Evolutionary conservation across 2,888 invertebrate genomes (phyloP), one percentile per base, ranked within the genome.

Genomic region (Ectemnius cavifrons): DNA sequence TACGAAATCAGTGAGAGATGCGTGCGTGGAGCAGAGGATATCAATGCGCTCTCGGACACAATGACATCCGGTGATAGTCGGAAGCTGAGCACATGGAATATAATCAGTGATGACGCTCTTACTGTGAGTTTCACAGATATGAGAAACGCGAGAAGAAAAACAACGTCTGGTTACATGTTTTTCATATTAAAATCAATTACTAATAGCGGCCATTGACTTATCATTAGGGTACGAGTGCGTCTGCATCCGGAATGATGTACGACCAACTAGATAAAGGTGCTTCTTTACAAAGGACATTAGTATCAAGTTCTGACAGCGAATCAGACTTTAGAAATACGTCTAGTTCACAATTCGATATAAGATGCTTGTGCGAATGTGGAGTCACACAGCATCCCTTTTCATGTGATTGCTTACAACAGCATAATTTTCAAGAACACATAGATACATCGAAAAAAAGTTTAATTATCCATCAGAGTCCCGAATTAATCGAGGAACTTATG

Each of bases 1-100:
- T 84, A 76, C n/a, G 87, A 87, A 78, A 75, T 88, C 1, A 79
- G 89, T 27, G 89, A 89, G 67, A 63, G 64, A 23, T 23, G 20
- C 45, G 67, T 68, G 57, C 73, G 63, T 6, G 56, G 64, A 66
- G 64, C 62, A 28, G 72, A 83, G 4, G 56, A 64, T 47, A 62
- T 79, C 60, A 79, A 80, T 27, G 56, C 63, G 65, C 63, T 74
- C 67, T 78, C 79, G n/a, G 79, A 69, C 71, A 67, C 65, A 2
- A 83, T 69, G 69, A 72, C 65, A 27, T 78, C 80, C 4, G 63
- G 74, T 5, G 75, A 77, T 14, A 70, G 60, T 56, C 71, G 67
- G n/a, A 63, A 57, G 16, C 67, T 63, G 1, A 65, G 78, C 20
- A 63, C 61, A 2, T 82, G 81, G 80, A 82, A 81, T 58, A 74